phyloP scores from a whole-genome alignment of 1,140 invertebrate species.

The Maconellicoccus hirsutus region DNA sequence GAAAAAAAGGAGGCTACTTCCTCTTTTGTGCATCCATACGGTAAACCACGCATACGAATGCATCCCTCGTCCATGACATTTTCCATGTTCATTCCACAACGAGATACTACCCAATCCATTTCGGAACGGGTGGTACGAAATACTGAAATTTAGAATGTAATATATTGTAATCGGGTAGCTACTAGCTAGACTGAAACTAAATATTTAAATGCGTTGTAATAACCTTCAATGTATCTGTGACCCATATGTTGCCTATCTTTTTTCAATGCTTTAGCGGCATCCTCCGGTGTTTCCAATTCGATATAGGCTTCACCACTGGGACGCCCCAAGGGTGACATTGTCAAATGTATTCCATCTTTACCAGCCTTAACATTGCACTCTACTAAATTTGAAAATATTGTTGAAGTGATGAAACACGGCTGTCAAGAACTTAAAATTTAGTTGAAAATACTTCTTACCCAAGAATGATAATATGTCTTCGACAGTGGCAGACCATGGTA shows the following conservation, averaged over 20 bases:
- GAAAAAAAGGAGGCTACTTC: constrained; percentile 87
- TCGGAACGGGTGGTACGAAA: constrained; percentile 67
- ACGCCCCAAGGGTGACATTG: constrained; percentile 72
- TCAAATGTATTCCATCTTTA: constrained; percentile 71
- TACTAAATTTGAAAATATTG: constrained; percentile 30
- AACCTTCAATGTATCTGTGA: constrained; percentile 85
- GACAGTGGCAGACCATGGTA: constrained; percentile 84
- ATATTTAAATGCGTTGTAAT: neutral
- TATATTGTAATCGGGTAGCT: neutral
- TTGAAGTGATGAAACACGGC: neutral
- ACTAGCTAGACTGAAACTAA: no score
- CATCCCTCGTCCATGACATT: constrained; percentile 48
- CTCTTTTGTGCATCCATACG: constrained; percentile 88
- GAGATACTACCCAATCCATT: constrained; percentile 74
- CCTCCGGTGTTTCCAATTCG: constrained; percentile 64
- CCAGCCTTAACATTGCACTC: constrained; percentile 56
- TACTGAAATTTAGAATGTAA: constrained; percentile 45
- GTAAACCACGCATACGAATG: constrained; percentile 67
- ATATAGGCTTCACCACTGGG: constrained; percentile 90
- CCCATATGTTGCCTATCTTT: constrained; percentile 85
- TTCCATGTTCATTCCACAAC: constrained; percentile 46
- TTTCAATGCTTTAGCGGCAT: constrained; percentile 66
- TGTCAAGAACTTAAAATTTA: no score
- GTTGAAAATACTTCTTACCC: constrained; percentile 28
- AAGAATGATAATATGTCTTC: constrained; percentile 80